phyloP scores from a whole-genome alignment of 2,888 invertebrate genomes.

The Pteria penguin region DNA sequence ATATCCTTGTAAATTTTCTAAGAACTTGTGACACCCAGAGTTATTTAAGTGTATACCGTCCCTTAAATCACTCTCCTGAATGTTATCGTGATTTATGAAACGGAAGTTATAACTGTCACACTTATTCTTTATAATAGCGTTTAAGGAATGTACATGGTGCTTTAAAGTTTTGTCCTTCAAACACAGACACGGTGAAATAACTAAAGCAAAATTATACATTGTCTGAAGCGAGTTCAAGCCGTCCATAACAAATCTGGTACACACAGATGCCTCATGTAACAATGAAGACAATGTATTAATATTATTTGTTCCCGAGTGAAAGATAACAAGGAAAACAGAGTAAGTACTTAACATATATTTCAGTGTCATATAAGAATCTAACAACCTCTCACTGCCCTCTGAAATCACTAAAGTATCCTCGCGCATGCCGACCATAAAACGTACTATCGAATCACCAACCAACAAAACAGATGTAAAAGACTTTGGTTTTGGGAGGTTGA shows the following conservation, averaged over 20 bases:
- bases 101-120: too few relatives aligned
- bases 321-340: neutral
- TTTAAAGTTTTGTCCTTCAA: too few relatives aligned
- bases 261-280: neutral
- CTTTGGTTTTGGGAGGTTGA: neutral
- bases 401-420: neutral
- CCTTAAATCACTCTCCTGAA: too few relatives aligned
- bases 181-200: too few relatives aligned
- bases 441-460: neutral
- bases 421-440: neutral
- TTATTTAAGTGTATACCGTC: too few relatives aligned
- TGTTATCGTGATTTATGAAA: too few relatives aligned
- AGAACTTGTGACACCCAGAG: too few relatives aligned
- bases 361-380: neutral
- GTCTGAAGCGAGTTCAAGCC: neutral
- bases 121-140: too few relatives aligned
- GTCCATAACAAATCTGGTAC: neutral
- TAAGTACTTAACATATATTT: neutral
- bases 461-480: neutral
- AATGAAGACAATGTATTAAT: neutral
- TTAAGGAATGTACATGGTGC: too few relatives aligned
- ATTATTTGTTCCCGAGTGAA: constrained; percentile 11
- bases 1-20: too few relatives aligned
- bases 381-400: neutral
- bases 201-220: neutral